Evolutionary conservation across 2,888 invertebrate species (phyloP), one percentile per base, ranked within the genome.

Genomic region (Stenurella melanura): DNA sequence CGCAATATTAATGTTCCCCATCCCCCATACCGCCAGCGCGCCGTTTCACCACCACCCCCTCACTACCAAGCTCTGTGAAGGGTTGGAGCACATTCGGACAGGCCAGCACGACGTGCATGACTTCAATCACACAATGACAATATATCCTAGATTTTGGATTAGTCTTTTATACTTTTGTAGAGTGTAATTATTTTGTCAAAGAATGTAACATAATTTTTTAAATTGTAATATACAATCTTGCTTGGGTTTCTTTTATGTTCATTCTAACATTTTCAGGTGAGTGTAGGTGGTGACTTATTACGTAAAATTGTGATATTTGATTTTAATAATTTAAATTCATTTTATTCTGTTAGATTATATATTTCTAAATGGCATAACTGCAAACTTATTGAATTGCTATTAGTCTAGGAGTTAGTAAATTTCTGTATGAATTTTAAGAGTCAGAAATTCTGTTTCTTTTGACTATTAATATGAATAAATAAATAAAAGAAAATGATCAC

Each of bases 1-100:
- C 94, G 93, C 93, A 93, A 94, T 94, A 94, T 94, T 94, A 94
- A 95, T 95, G 94, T 93, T 93, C 92, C 91, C 91, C 92, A 92
- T 91, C 88, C 90, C 88, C 87, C 83, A 85, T 83, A 85, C 83
- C 83, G 85, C 82, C 83, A 84, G 77, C 76, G 81, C 81, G 81
- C 85, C 78, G 78, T 83, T 83, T 84, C 81, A 77, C 82, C 85
- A 82, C 85, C 82, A 82, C 82, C 81, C 82, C 74, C 79, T 79
- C 82, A 78, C 83, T 83, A 81, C 81, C 79, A 66, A 64, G 72
- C 78, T 73, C 74, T 75, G 78, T 66, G 80, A 82, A 83, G 84
- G 84, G 84, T 83, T 82, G 81, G 78, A 80, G 83, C 80, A 82
- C 81, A 79, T 82, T 83, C 82, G 83, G 82, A 82, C 82, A 83